Evolutionary conservation across 2,888 invertebrate genomes (phyloP).

Genomic region (Mimachlamys varia): DNA sequence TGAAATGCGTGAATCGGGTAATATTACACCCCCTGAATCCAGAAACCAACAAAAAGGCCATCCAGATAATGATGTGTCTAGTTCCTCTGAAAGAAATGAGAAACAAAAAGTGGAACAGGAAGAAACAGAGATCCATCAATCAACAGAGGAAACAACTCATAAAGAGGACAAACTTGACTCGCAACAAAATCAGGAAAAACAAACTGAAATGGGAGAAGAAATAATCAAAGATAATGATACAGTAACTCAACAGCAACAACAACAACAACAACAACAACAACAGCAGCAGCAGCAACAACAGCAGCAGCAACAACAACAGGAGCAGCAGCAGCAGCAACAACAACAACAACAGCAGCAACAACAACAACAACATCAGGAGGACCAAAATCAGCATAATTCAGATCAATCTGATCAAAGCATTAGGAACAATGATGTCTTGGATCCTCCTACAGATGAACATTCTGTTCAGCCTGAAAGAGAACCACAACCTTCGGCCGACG

Average conservation of each 20-base stretch:
- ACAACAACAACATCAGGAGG: neutral
- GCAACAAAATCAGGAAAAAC: neutral
- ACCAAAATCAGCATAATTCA: neutral
- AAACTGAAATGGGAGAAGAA: neutral
- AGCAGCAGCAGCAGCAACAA: neutral
- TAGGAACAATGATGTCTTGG: neutral
- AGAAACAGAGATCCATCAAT: neutral
- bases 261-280: neutral
- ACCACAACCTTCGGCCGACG: neutral
- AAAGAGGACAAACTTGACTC: neutral
- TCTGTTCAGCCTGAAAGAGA: neutral
- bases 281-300: slow-evolving; percentile 23
- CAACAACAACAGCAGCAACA: neutral
- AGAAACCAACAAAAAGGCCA: neutral
- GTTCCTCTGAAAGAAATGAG: neutral
- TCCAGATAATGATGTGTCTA: neutral
- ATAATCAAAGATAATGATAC: neutral
- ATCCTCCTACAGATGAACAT: neutral
- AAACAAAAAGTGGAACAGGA: neutral
- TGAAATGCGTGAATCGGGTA: neutral
- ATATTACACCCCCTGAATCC: neutral
- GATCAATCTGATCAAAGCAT: neutral
- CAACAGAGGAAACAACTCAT: neutral
- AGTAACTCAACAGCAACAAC: neutral
- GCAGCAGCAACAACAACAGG: neutral